Evolutionary conservation across 2,797 vertebrate genomes (phyloP).

Genomic region (Numenius phaeopus): DNA sequence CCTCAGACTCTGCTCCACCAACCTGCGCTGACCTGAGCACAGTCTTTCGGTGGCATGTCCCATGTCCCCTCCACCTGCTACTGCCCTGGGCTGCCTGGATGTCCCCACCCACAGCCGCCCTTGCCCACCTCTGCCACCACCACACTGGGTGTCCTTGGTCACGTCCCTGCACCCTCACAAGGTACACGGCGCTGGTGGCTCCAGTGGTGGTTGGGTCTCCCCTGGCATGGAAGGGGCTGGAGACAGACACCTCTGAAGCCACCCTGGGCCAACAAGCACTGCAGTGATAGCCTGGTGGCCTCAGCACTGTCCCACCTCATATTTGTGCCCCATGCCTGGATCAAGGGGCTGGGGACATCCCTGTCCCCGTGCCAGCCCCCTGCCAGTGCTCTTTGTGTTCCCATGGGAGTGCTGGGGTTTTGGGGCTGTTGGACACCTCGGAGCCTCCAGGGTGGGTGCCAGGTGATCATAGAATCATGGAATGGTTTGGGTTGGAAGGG

Average conservation of each 20-base stretch:
- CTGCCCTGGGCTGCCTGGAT: background rate
- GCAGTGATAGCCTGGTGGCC: background rate
- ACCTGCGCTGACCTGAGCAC: fast-evolving
- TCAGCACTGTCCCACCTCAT: background rate
- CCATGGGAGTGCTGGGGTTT: background rate
- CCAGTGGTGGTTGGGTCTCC: background rate
- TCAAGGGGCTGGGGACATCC: background rate
- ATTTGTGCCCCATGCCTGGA: background rate
- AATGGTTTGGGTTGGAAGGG: too few relatives aligned
- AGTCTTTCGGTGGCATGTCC: background rate
- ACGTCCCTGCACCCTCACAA: background rate
- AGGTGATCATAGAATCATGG: too few relatives aligned
- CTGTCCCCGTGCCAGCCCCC: background rate
- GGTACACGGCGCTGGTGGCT: background rate
- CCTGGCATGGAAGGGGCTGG: background rate
- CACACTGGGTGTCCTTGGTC: background rate
- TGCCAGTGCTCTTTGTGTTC: background rate
- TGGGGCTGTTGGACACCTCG: too few relatives aligned
- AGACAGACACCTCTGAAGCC: background rate
- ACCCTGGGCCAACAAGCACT: background rate
- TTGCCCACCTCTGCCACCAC: background rate
- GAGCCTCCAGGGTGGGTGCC: too few relatives aligned
- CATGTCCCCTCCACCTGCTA: background rate
- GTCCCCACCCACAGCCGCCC: background rate
- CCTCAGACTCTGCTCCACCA: background rate